phyloP scores from a whole-genome alignment of 2,797 vertebrate genomes.

The Notamacropus eugenii region DNA sequence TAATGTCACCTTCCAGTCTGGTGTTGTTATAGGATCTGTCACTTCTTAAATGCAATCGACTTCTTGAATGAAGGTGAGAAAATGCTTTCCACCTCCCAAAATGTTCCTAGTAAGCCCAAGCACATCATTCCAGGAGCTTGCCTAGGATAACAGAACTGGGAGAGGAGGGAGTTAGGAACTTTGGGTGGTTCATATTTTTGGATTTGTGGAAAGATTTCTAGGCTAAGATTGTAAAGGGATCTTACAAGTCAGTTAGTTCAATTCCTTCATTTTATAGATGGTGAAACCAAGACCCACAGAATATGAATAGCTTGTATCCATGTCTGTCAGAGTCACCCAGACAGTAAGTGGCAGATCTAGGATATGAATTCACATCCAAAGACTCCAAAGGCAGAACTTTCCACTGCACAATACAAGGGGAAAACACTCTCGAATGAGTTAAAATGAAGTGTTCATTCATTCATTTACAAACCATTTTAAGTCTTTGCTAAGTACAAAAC shows the following conservation, averaged over 20 bases:
- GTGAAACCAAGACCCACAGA: not conserved
- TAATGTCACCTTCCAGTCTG: not conserved
- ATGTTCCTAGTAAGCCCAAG: not conserved
- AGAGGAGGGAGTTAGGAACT: rapidly evolving
- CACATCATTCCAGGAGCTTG: not conserved
- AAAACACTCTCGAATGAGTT: not conserved
- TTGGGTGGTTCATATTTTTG: not conserved
- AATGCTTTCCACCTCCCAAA: not conserved
- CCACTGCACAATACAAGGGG: not conserved
- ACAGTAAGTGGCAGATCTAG: not conserved
- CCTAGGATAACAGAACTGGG: not conserved
- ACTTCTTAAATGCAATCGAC: not conserved
- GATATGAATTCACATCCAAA: not conserved
- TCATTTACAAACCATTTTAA: not conserved
- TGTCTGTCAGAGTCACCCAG: not conserved
- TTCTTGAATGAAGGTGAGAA: not conserved
- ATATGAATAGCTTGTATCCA: not conserved
- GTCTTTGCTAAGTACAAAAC: not conserved
- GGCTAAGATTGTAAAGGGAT: not conserved
- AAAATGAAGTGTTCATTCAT: not conserved
- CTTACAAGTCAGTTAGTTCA: not conserved
- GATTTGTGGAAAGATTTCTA: not conserved
- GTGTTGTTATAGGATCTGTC: not conserved
- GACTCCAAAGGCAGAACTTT: not conserved
- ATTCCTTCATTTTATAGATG: not conserved